Evolutionary conservation across 2,888 invertebrate species (phyloP), one percentile per base, ranked within the genome.

Genomic region (Zootermopsis nevadensis): DNA sequence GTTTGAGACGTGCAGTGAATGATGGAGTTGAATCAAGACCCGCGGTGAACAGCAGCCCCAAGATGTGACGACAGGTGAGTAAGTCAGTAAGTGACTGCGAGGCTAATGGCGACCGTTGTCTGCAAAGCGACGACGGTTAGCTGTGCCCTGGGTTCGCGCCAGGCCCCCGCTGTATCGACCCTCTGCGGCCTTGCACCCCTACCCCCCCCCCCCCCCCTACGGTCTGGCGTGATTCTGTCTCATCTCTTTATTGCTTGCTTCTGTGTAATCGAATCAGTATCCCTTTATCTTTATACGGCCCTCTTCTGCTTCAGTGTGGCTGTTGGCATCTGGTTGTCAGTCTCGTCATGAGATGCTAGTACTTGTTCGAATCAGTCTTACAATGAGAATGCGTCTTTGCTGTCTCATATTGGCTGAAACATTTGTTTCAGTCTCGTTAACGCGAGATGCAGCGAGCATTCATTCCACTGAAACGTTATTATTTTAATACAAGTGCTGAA

Each of bases 161-260:
- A 8, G 60, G 60, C 60, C 60, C 60, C 60, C n/a, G 60, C 60
- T 60, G 27, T 60, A 60, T 60, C 60, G 60, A 60, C 60, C 60
- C 60, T 60, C 60, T 48, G 48, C 48, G 19, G 48, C 19, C 48
- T 48, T 15, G 48, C 48, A 48, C 48, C 27, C n/a, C 60, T 12
- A 7, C n/a, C 60, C 60, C n/a, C n/a, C 27, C 8, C 53, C 53
- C 53, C 19, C 53, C 19, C 7, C 53, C 53, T 60, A 60, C 60
- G 60, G 4, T 60, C 27, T 27, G 60, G 60, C 60, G 27, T 60
- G 60, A n/a, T 60, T 27, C 27, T 8, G 60, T 60, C 60, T 60
- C n/a, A 12, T 60, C 60, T 60, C 27, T n/a, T 60, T 60, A 60
- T 12, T 60, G 27, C n/a, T 7, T 60, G 60, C 10, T n/a, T 7